phyloP scores from a whole-genome alignment of 2,113 vertebrate species.

The Hemicordylus capensis region DNA sequence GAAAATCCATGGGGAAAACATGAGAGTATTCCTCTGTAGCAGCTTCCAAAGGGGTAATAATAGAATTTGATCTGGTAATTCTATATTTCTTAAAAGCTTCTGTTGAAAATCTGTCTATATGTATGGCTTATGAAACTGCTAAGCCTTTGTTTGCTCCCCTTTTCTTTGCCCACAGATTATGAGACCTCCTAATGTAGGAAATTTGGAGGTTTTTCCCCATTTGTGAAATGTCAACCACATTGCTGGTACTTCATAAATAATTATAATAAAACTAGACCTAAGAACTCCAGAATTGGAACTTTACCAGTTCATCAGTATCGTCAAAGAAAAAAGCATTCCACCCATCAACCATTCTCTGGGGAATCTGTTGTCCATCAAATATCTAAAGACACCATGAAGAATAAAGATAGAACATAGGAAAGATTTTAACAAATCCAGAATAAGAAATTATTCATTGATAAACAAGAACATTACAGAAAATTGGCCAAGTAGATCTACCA shows the following conservation, averaged over 20 bases:
- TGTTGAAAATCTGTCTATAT: neutral
- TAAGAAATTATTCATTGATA: neutral
- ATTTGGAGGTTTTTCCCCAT: neutral
- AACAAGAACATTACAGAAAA: neutral
- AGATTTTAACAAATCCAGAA: neutral
- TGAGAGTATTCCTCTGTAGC: neutral
- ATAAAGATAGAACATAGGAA: neutral
- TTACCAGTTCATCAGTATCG: conserved; percentile 92
- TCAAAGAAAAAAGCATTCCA: conserved; percentile 98
- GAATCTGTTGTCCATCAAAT: conserved; percentile 89
- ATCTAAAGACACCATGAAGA: conserved; percentile 81
- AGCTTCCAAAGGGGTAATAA: neutral
- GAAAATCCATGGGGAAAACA: neutral
- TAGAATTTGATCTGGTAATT: neutral
- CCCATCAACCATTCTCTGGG: conserved; percentile 96
- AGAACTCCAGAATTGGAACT: conserved; percentile 40
- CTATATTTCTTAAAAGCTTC: neutral
- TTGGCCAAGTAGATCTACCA: neutral
- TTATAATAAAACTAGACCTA: conserved; percentile 27
- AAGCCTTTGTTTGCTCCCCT: neutral
- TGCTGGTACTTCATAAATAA: neutral
- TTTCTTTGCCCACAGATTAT: neutral
- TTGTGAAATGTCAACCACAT: neutral
- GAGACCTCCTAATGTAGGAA: neutral
- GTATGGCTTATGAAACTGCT: neutral